Percentiles rank a stretch among this genome's conserved stretches.
Conservation (phyloP, 2,888 invertebrate genomes). For the Elmis aenea region DNA sequence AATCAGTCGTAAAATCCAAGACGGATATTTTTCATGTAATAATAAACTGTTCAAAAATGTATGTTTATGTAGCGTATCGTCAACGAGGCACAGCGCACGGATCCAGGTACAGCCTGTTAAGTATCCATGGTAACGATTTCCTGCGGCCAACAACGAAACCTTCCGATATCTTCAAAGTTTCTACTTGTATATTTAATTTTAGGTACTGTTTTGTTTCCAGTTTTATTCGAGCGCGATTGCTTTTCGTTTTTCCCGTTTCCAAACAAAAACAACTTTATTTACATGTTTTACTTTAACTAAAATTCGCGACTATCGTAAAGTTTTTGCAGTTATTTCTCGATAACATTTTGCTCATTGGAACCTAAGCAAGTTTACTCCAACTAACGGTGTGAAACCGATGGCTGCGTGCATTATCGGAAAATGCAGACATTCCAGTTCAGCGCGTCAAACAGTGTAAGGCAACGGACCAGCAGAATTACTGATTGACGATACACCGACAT, state of each 20-base stretch:
- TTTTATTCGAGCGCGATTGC: conserved; percentile 15
- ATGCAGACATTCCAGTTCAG: background rate
- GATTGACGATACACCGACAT: background rate
- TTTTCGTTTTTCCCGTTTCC: conserved; percentile 11
- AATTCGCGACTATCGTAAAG: too few relatives aligned
- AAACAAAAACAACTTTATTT: conserved; percentile 16
- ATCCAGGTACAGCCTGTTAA: conserved; percentile 17
- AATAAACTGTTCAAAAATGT: too few relatives aligned
- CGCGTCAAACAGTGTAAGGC: background rate
- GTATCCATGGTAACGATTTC: conserved; percentile 26
- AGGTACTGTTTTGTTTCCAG: conserved; percentile 18
- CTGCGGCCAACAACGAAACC: conserved; percentile 31
- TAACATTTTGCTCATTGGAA: background rate
- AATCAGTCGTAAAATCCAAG: too few relatives aligned
- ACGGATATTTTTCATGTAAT: too few relatives aligned
- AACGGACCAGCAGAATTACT: background rate
- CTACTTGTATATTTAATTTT: conserved; percentile 23
- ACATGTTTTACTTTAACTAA: too few relatives aligned
- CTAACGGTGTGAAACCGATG: background rate
- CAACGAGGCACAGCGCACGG: too few relatives aligned
- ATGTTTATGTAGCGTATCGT: too few relatives aligned
- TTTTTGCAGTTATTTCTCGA: too few relatives aligned
- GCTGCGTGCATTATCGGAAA: background rate
- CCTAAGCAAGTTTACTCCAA: background rate
- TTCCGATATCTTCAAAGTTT: conserved; percentile 29